Percentiles rank a stretch among this genome's conserved stretches.
These are phyloP conservation scores for Paelopatides confundens DNA, from an alignment of 53 echinoderm and acorn worm species.

Conservation along the genomic window DNA sequence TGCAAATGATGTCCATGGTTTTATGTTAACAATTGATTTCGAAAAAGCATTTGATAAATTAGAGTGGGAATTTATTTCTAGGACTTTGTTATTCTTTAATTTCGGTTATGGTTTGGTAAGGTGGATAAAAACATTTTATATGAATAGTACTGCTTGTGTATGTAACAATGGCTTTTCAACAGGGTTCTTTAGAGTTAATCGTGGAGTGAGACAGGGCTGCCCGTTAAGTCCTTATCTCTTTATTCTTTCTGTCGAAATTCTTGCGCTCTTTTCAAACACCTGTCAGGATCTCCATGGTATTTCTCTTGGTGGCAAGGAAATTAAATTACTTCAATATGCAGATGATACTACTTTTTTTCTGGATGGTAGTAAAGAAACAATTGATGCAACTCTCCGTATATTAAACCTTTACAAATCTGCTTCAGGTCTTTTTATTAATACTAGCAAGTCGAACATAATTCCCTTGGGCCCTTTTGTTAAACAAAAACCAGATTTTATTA, in stretches of 20 bases:
- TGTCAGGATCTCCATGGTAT: neutral
- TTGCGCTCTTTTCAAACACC: neutral
- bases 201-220: neutral
- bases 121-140: neutral
- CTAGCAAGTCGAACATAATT: no score
- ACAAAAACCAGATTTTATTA: no score
- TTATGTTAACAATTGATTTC: neutral
- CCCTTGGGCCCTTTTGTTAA: no score
- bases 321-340: neutral
- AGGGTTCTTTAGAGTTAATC: neutral
- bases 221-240: neutral
- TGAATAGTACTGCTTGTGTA: neutral
- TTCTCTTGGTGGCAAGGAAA: neutral
- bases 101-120: neutral
- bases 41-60: neutral
- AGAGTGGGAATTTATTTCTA: neutral
- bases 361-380: no score
- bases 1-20: slow-evolving; percentile 45
- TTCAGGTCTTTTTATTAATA: no score
- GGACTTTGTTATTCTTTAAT: neutral
- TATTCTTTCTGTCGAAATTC: neutral
- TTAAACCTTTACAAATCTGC: no score
- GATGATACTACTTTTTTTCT: neutral
- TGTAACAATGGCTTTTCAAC: neutral
- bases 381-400: no score